Base-by-base conservation (phyloP, 2,113 vertebrate genomes). In the Dasyurus viverrinus region DNA sequence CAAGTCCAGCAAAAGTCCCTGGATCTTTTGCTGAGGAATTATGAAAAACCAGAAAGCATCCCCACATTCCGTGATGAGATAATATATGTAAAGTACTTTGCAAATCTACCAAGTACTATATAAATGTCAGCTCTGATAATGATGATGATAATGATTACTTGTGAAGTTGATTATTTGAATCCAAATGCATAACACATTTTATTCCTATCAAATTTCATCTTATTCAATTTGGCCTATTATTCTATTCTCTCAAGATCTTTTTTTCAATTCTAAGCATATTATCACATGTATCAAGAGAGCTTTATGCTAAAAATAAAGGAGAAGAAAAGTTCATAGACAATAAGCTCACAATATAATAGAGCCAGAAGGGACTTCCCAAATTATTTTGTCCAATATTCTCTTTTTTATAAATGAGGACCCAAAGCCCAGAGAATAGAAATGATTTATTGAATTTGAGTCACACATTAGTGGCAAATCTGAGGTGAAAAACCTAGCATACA, bases 1-100 rank as follows among this genome's bases (percentile, higher is more conserved):
- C 68, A 84, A 84, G 68, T 22, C 68, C 68, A 84, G 36, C n/a
- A 22, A 68, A 68, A 68, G 57, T 30, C 30, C 57, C n/a, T 11
- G 76, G 57, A 89, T 7, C 94, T 96, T 54, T 55, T 95, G 89
- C 54, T 60, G 89, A 91, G 90, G 96, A 97, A 94, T 93, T 53
- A 95, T 89, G 91, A 93, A 11, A 54, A 53, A 48, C 14, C 0
- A 0, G 46, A 54, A 95, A 97, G 93, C 0, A 47, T 23, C 60
- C 92, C 46, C 25, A 30, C 54, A 93, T 48, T 52, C 52, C 19
- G 53, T 84, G n/a, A 84, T 84, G 68, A 84, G 36, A 84, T 84
- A 84, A 84, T 84, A n/a, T 42, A 84, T 84, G 68, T 84, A 42
- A 84, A 84, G n/a, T 84, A 84, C n/a, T 84, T 42, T 84, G 68